Base-by-base conservation (phyloP, 2,888 invertebrate species). In the Branchellion lobata region DNA sequence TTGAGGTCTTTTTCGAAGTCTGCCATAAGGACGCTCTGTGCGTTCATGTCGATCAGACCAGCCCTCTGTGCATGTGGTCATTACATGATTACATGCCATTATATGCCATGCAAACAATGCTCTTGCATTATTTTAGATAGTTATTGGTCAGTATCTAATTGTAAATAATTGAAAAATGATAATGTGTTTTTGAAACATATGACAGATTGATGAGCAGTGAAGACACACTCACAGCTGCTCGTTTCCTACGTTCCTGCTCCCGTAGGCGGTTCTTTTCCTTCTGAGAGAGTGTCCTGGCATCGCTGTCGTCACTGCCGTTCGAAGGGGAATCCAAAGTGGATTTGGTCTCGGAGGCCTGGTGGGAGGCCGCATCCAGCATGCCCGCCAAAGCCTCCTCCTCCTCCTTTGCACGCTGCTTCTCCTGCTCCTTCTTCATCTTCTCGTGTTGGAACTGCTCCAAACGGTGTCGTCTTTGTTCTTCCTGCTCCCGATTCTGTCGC, bases 21-120 rank as follows among this genome's bases (percentile, higher is more conserved):
- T 1, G 80, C 80, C 73, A 80, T 47, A n/a, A 80, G 31, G 27
- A 78, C 78, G 21, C 78, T 80, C 80, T 80, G 80, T 33, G 73
- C 71, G 73, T 80, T 80, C 78, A 80, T 68, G 65, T 80, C 80
- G 34, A 80, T 80, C 78, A 78, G 61, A 34, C 77, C 31, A 33
- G 65, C 77, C 53, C 61, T 77, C 77, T 77, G n/a, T n/a, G n/a
- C n/a, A n/a, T n/a, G n/a, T n/a, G n/a, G n/a, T n/a, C n/a, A n/a
- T n/a, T 36, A n/a, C n/a, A n/a, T n/a, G n/a, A n/a, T n/a, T n/a
- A n/a, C n/a, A n/a, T n/a, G n/a, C n/a, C n/a, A n/a, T n/a, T n/a
- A n/a, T n/a, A n/a, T n/a, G n/a, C n/a, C n/a, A n/a, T n/a, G n/a
- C n/a, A n/a, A n/a, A n/a, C n/a, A n/a, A n/a, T n/a, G n/a, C n/a